Conservation (phyloP, 2,797 vertebrate species). For the Perodicticus potto region DNA sequence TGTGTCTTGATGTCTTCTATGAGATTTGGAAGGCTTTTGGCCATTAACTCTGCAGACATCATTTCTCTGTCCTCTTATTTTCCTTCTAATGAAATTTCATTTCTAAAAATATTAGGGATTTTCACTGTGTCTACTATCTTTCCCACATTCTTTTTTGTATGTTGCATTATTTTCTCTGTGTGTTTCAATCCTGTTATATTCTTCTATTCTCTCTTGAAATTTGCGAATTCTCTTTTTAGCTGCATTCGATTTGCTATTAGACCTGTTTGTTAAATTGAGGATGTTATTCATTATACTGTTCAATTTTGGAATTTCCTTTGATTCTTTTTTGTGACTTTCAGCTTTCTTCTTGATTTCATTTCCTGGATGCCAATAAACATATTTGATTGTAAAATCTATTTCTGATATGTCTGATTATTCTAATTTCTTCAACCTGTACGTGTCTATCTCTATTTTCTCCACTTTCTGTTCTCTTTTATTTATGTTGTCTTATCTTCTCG, state of each 20-base stretch:
- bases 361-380: not conserved
- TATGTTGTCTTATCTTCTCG: not conserved
- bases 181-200: not conserved
- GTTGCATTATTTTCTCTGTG: not conserved
- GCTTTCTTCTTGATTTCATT: not conserved
- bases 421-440: not conserved
- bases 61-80: not conserved
- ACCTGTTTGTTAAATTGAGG: not conserved
- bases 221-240: not conserved
- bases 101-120: not conserved
- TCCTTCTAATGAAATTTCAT: not conserved
- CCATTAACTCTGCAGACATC: not conserved
- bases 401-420: not conserved
- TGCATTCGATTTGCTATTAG: not conserved
- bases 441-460: not conserved
- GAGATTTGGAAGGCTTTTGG: not conserved
- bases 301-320: not conserved
- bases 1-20: not conserved
- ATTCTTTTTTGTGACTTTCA: not conserved
- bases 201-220: constrained; percentile 7
- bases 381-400: not conserved
- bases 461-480: not conserved
- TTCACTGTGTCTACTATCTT: not conserved
- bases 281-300: not conserved
- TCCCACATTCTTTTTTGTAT: not conserved